Base-by-base conservation (phyloP, 2,797 vertebrate species). In the Cyclopterus lumpus region DNA sequence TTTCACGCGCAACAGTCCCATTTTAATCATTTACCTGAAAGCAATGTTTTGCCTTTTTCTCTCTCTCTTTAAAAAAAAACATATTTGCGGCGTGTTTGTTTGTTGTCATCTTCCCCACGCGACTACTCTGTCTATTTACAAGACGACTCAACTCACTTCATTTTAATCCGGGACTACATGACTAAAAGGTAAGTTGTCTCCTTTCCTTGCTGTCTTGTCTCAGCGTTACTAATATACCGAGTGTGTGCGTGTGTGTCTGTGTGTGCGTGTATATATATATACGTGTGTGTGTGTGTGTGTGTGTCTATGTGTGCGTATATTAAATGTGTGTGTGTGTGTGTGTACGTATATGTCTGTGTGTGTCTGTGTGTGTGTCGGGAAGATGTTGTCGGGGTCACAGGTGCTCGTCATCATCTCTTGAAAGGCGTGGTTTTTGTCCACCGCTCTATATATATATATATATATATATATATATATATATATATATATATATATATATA, bases 401-500 rank as follows among this genome's bases (percentile, higher is more conserved):
- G 94, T 95, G 93, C 90, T 94, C 93, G 93, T 95, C 94, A 93
- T 91, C 91, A 91, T 93, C 92, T 92, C 89, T 80, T 91, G 90
- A 94, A 94, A 95, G 95, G 94, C 94, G 94, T 94, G 95, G 93
- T 95, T 95, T 91, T 93, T 92, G 87, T 92, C 90, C 92, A 91
- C 83, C 90, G 83, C 85, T 85, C 82, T 89, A 93, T 91, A 92
- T 91, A 92, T 90, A 92, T 94, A 89, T 93, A 91, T 93, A 81
- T 87, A 71, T 93, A 81, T 87, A 71, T 89, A 93, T 91, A 92
- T 91, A 92, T 90, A 92, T 94, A 89, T 93, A 91, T 93, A 81
- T 87, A 71, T 89, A 93, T 91, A 92, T 91, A 92, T 90, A 92
- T 94, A 89, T 93, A 91, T 93, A 81, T 87, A 71, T 89, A 93